Evolutionary conservation across 2,888 invertebrate genomes (phyloP).

Genomic region (Hypercompe scribonia): DNA sequence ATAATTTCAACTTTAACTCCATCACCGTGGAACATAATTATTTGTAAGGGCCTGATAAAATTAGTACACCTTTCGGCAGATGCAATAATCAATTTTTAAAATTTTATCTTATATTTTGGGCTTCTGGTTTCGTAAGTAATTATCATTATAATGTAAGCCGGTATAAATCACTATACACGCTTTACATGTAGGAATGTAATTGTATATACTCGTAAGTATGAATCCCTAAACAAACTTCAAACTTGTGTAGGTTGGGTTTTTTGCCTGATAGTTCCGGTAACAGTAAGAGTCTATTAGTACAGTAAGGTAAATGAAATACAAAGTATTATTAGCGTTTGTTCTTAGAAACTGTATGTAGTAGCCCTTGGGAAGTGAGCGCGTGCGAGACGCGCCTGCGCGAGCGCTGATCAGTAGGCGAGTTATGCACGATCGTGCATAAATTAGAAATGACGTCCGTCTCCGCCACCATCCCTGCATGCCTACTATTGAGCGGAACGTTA

Average conservation of each 20-base stretch:
- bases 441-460: slow-evolving; percentile 68
- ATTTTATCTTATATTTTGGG: not conserved
- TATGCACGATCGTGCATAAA: slow-evolving; percentile 78
- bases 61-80: not conserved
- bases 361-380: slow-evolving; percentile 47
- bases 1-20: not conserved
- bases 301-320: not conserved
- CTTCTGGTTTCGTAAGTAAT: not conserved
- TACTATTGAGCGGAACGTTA: slow-evolving; percentile 34
- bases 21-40: not conserved
- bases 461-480: slow-evolving; percentile 43
- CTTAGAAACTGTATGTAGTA: slow-evolving; percentile 13
- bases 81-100: not conserved
- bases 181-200: too few relatives aligned
- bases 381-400: slow-evolving; percentile 44
- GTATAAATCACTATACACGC: too few relatives aligned
- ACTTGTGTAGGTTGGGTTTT: not conserved
- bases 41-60: not conserved
- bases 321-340: not conserved
- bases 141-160: not conserved
- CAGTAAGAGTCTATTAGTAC: not conserved
- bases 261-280: not conserved
- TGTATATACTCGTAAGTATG: not conserved
- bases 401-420: slow-evolving; percentile 64
- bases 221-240: not conserved